phyloP scores from a whole-genome alignment of 2,888 invertebrate genomes.

The Pheosia tremula region DNA sequence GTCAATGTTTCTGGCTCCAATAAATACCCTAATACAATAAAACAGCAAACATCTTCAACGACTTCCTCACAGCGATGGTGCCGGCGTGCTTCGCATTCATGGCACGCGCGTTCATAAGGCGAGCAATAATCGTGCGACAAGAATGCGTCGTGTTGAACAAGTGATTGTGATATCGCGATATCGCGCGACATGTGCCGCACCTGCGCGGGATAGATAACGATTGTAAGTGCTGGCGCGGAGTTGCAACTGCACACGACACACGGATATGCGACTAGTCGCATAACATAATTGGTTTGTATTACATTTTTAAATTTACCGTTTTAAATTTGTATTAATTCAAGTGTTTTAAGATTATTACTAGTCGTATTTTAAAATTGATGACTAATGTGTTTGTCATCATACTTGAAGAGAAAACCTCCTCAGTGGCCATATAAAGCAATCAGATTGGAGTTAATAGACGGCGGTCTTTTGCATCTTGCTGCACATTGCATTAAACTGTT shows the following conservation, averaged over 20 bases:
- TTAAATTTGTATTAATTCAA: too few relatives aligned
- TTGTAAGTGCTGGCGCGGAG: slow-evolving; percentile 9
- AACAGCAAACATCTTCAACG: slow-evolving; percentile 3
- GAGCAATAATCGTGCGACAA: slow-evolving; percentile 40
- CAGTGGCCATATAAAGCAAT: too few relatives aligned
- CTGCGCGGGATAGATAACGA: slow-evolving; percentile 41
- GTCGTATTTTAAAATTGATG: too few relatives aligned
- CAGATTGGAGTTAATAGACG: too few relatives aligned
- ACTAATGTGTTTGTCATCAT: too few relatives aligned
- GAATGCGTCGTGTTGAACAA: slow-evolving; percentile 44
- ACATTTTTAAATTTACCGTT: too few relatives aligned
- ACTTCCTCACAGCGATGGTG: background rate
- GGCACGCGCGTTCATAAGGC: slow-evolving; percentile 40
- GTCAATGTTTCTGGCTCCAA: background rate
- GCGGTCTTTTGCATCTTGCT: too few relatives aligned
- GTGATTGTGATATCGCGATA: slow-evolving; percentile 46
- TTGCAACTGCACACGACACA: slow-evolving; percentile 3
- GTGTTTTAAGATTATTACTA: too few relatives aligned
- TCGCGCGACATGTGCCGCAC: slow-evolving; percentile 47
- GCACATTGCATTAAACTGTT: too few relatives aligned
- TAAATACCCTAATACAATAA: background rate
- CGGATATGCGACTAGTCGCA: background rate
- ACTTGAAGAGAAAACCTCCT: too few relatives aligned
- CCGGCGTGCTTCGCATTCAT: slow-evolving; percentile 41
- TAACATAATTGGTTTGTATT: too few relatives aligned